Evolutionary conservation across 2,888 invertebrate genomes (phyloP).

Genomic region (Sarcophaga subvicina): DNA sequence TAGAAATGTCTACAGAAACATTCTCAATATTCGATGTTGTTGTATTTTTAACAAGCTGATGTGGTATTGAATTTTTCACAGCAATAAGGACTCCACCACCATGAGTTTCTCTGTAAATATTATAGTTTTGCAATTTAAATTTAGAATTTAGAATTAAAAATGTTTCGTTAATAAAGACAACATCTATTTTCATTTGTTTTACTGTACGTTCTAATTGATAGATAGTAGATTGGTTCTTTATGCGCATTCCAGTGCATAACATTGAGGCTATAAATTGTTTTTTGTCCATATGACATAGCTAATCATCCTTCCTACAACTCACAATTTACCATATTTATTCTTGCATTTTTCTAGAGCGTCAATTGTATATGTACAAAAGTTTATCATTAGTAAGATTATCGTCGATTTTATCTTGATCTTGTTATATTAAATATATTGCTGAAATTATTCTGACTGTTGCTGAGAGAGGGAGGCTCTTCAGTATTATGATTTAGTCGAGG

Average conservation of each 20-base stretch:
- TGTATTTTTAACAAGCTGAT: background rate
- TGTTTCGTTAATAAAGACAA: slow-evolving; percentile 23
- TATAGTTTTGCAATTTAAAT: background rate
- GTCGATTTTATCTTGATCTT: background rate
- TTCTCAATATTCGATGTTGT: slow-evolving; percentile 12
- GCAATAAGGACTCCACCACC: slow-evolving; percentile 8
- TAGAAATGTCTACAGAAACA: background rate
- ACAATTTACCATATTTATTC: slow-evolving; percentile 27
- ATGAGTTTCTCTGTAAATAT: no score
- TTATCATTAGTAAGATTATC: slow-evolving; percentile 17
- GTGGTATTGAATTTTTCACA: slow-evolving; percentile 10
- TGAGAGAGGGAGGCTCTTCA: background rate
- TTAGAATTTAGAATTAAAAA: slow-evolving; percentile 17
- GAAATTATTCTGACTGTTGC: background rate
- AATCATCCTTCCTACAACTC: background rate
- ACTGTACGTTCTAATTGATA: slow-evolving; percentile 13
- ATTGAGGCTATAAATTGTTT: background rate
- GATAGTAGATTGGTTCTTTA: slow-evolving; percentile 7
- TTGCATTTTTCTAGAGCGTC: slow-evolving; percentile 28
- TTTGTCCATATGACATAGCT: background rate
- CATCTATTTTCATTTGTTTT: slow-evolving; percentile 14
- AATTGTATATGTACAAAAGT: slow-evolving; percentile 17
- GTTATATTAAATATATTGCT: background rate
- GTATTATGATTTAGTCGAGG: background rate
- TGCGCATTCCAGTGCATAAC: slow-evolving; percentile 35